Conservation (phyloP, 2,888 invertebrate species). For the Entomobrya multifasciata region DNA sequence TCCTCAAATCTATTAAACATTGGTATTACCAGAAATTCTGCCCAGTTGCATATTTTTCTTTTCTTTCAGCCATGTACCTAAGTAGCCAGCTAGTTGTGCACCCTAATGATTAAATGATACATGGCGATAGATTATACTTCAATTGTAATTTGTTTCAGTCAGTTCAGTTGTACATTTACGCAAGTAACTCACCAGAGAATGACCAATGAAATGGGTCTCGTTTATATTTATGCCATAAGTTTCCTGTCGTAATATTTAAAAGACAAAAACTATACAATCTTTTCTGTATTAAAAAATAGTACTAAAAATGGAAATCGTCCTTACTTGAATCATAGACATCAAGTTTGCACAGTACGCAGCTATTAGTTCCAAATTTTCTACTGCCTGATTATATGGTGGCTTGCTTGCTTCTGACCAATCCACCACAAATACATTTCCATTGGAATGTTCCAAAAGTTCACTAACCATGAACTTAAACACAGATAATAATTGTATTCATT, state of each 20-base stretch:
- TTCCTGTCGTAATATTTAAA: no score
- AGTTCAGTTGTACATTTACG: no score
- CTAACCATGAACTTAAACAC: conserved; percentile 85
- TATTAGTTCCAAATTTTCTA: conserved; percentile 93
- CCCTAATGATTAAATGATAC: no score
- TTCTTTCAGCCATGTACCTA: conserved; percentile 88
- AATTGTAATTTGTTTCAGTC: no score
- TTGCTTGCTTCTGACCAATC: conserved; percentile 94
- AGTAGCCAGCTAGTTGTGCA: conserved; percentile 91
- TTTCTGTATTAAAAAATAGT: no score
- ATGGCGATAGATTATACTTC: no score
- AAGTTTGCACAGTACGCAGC: conserved; percentile 92
- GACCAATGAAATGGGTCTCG: conserved; percentile 91
- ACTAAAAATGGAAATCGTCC: no score
- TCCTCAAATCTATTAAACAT: background rate
- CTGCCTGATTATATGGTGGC: conserved; percentile 95
- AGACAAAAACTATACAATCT: no score
- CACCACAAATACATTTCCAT: conserved; percentile 88
- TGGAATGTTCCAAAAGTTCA: conserved; percentile 87
- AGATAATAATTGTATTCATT: no score
- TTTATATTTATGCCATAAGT: conserved; percentile 83
- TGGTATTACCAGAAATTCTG: conserved; percentile 87
- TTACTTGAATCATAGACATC: conserved; percentile 82
- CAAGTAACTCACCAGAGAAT: no score
- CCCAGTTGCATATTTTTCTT: conserved; percentile 82